Evolutionary conservation across 2,888 invertebrate species (phyloP).

Genomic region (Erebia ligea): DNA sequence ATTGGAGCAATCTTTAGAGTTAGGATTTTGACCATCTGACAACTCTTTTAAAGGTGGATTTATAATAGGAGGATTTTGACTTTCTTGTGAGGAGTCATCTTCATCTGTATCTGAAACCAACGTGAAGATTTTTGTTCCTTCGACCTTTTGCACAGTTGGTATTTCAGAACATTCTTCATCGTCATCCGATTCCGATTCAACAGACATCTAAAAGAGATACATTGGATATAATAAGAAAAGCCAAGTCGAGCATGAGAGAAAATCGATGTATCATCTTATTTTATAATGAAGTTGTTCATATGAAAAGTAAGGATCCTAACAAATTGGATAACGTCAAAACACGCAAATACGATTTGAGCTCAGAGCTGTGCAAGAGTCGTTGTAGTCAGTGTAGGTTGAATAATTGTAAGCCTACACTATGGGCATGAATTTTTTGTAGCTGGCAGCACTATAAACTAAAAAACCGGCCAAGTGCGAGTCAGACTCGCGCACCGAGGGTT

Average conservation of each 20-base stretch:
- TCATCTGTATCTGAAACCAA: constrained; percentile 64
- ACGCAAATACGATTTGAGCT: too few relatives aligned
- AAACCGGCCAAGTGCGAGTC: too few relatives aligned
- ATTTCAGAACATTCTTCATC: constrained; percentile 44
- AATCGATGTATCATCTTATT: too few relatives aligned
- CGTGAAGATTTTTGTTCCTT: constrained; percentile 69
- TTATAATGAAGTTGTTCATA: too few relatives aligned
- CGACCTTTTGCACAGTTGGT: constrained; percentile 52
- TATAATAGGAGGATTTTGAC: constrained; percentile 50
- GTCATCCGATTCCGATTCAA: constrained; percentile 57
- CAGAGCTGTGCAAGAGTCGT: too few relatives aligned
- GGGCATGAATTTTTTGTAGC: too few relatives aligned
- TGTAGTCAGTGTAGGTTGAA: too few relatives aligned
- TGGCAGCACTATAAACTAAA: too few relatives aligned
- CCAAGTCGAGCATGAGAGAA: not conserved
- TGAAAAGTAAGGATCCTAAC: too few relatives aligned
- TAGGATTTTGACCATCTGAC: constrained; percentile 55
- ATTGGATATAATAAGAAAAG: not conserved
- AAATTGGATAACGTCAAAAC: too few relatives aligned
- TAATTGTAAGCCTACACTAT: too few relatives aligned
- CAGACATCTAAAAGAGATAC: constrained; percentile 50
- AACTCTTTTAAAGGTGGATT: constrained; percentile 54
- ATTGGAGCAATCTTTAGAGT: constrained; percentile 49
- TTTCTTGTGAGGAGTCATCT: constrained; percentile 57
- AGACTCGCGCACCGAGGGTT: too few relatives aligned